Percentiles rank a stretch among this genome's conserved stretches.
Evolutionary conservation across 2,113 vertebrate genomes (phyloP).

Genomic region (Climacteris rufus): DNA sequence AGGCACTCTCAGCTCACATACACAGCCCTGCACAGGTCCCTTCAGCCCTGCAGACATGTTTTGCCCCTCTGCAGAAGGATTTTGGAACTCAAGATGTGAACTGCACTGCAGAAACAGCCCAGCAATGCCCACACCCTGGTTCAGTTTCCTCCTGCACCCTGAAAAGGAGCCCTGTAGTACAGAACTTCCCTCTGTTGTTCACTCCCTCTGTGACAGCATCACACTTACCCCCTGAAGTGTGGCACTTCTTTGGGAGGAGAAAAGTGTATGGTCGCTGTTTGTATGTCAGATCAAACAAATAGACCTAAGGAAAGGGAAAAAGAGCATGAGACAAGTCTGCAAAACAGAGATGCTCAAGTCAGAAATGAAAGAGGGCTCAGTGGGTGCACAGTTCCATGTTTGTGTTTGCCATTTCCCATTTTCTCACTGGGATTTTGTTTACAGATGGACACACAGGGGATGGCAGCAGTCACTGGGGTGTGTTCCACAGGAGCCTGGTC

Average conservation of each 20-base stretch:
- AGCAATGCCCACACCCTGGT: background rate
- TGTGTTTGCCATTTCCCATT: background rate
- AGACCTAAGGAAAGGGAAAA: slow-evolving; percentile 78
- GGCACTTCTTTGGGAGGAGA: slow-evolving; percentile 90
- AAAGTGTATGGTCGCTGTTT: slow-evolving; percentile 95
- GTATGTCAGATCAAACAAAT: slow-evolving; percentile 95
- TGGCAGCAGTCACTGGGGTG: background rate
- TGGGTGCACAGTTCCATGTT: background rate
- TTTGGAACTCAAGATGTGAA: background rate
- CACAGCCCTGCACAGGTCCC: background rate
- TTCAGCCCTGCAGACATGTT: background rate
- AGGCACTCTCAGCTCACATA: background rate
- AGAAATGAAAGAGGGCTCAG: background rate
- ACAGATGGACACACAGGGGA: background rate
- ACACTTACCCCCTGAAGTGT: slow-evolving; percentile 81
- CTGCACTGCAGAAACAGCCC: background rate
- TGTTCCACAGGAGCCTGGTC: background rate
- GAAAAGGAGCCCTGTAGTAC: background rate
- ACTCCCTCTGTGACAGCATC: background rate
- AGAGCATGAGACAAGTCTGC: background rate
- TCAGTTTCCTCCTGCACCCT: background rate
- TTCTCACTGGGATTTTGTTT: background rate
- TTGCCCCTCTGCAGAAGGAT: background rate
- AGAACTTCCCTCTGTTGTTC: background rate
- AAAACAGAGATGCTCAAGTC: background rate